Conservation (phyloP, 2,888 invertebrate genomes). For the Ophion slaviceki region DNA sequence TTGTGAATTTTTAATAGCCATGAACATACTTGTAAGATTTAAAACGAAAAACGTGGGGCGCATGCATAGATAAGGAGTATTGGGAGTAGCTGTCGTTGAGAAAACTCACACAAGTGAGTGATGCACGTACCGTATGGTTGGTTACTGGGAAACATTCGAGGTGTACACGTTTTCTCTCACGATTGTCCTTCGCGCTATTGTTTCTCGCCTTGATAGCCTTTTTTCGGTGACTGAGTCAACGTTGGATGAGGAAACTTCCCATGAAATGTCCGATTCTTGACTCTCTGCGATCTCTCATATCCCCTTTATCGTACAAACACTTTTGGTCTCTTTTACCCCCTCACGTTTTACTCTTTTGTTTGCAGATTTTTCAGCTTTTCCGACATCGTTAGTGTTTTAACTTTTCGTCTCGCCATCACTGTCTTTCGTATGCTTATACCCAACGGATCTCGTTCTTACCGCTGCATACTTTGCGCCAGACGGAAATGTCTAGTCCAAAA, state of each 20-base stretch:
- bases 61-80: too few relatives aligned
- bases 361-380: conserved; percentile 4
- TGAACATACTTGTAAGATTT: too few relatives aligned
- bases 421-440: neutral
- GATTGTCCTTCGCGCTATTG: conserved; percentile 32
- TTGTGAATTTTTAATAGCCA: too few relatives aligned
- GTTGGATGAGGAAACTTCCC: conserved; percentile 15
- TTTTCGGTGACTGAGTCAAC: conserved; percentile 14
- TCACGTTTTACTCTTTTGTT: neutral
- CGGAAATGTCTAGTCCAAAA: neutral
- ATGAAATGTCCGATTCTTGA: neutral
- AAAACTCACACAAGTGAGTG: too few relatives aligned
- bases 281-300: conserved; percentile 15
- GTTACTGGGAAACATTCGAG: conserved; percentile 41
- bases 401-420: conserved; percentile 1
- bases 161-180: conserved; percentile 52
- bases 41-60: too few relatives aligned
- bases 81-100: too few relatives aligned
- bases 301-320: conserved; percentile 9
- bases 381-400: neutral
- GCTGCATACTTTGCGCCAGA: neutral
- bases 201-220: conserved; percentile 18
- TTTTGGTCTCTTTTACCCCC: conserved; percentile 1
- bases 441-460: neutral
- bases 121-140: conserved; percentile 10